Base-by-base conservation (phyloP, 1,140 invertebrate genomes). In the Heterodera schachtii region DNA sequence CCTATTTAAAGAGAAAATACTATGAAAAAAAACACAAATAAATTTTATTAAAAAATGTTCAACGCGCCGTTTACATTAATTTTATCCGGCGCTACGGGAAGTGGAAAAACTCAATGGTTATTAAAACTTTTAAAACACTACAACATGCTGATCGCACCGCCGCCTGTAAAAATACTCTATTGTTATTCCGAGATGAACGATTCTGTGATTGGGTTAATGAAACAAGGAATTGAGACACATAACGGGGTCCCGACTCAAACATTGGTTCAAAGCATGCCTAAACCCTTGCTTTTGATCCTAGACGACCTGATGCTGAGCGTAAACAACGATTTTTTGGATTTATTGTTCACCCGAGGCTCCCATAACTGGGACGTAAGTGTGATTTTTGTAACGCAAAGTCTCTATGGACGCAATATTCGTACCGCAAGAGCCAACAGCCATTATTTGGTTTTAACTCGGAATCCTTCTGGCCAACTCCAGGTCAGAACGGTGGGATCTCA, bases 351-450 rank as follows among this genome's bases (percentile, higher is more conserved):
- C 6, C 9, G 69, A 6, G 44, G 31, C 11, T 43, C 41, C 21
- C 69, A 71, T 71, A 41, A 71, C 4, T 71, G 31, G 44, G 11
- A 71, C 13, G 44, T 71, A 11, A 71, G 75, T 76, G 64, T 76
- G n/a, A 19, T 76, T 76, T 76, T 52, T 43, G 75, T 76, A n/a
- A 76, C 75, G 0, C 75, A 76, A 67, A 31, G 16, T 67, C 44
- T 76, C 5, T 64, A 64, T 5, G 57, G 57, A 5, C 11, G 57
- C 0, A 19, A 64, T 19, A 64, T 64, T 64, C 11, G 57, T 11
- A 64, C 57, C 4, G 57, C 57, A 19, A 13, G 57, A 64, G 57
- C 57, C 5, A 64, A 64, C 19, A 64, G 57, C 16, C 57, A 64
- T 19, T 64, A 64, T 19, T 19, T 64, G 13, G 57, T 64, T 5